phyloP scores from a whole-genome alignment of 2,113 vertebrate genomes.

The Camelus bactrianus region DNA sequence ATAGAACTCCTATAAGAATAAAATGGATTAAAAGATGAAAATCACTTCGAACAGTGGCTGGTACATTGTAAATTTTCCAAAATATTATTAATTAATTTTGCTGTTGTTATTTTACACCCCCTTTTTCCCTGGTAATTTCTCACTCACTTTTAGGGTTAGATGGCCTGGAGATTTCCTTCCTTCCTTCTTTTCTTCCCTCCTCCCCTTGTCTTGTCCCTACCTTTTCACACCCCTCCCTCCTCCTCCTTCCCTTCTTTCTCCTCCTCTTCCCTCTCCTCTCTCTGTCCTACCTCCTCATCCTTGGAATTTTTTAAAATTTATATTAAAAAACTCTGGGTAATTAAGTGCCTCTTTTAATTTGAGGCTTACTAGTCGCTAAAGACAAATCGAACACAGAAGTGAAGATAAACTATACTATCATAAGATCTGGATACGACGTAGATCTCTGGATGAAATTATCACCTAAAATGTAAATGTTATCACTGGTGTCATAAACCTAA shows the following conservation, averaged over 20 bases:
- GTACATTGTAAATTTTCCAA: background rate
- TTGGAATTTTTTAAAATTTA: background rate
- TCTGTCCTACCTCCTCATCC: background rate
- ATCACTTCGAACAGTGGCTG: background rate
- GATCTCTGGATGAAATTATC: background rate
- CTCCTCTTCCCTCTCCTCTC: background rate
- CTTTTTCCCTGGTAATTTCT: background rate
- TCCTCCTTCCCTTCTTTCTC: background rate
- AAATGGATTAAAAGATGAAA: background rate
- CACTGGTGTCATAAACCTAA: background rate
- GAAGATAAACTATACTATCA: background rate
- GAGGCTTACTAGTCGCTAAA: constrained; percentile 3
- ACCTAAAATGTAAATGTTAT: constrained; percentile 1
- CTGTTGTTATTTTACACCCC: background rate
- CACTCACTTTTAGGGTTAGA: background rate
- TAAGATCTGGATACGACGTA: background rate
- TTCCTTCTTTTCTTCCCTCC: background rate
- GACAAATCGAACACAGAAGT: constrained; percentile 22
- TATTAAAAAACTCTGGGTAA: background rate
- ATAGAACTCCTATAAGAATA: background rate
- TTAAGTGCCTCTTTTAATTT: background rate
- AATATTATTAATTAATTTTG: background rate
- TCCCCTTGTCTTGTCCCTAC: no score
- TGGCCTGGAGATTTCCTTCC: background rate
- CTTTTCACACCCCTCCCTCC: no score